Percentiles rank a stretch among this genome's conserved stretches.
These are phyloP conservation scores for Heliconius ismenius DNA, from an alignment of 2,888 invertebrate species.

Conservation along the genomic window DNA sequence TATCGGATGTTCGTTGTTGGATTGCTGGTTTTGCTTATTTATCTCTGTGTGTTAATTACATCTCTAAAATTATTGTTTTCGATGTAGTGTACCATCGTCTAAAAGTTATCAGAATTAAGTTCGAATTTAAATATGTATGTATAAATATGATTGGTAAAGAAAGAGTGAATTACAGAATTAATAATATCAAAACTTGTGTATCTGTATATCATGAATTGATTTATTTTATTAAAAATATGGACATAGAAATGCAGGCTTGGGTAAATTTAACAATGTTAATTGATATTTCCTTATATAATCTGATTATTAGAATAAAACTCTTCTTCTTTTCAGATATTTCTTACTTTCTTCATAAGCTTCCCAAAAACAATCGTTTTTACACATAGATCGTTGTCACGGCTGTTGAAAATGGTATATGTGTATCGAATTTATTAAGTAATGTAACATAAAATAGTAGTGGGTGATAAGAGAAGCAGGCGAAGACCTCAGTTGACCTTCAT, in stretches of 20 bases:
- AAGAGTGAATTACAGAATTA: conserved; percentile 10
- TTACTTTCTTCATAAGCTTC: conserved; percentile 16
- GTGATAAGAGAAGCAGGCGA: background rate
- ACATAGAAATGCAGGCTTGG: conserved; percentile 19
- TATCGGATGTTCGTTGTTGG: background rate
- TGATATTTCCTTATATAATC: background rate
- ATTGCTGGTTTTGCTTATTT: background rate
- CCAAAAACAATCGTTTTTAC: conserved; percentile 7
- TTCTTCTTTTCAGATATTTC: conserved; percentile 3
- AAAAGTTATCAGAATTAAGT: conserved; percentile 13
- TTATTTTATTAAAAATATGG: conserved; percentile 19
- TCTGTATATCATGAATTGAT: conserved; percentile 3
- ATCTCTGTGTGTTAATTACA: background rate
- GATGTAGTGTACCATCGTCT: conserved; percentile 12
- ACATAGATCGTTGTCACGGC: background rate
- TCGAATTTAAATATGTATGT: conserved; percentile 9
- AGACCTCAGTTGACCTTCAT: too few species aligned
- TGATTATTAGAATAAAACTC: background rate
- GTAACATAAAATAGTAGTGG: background rate
- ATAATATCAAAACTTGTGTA: conserved; percentile 15
- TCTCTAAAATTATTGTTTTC: conserved; percentile 16
- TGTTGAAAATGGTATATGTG: background rate
- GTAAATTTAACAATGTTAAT: background rate
- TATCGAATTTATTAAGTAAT: background rate
- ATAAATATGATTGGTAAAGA: conserved; percentile 19